phyloP scores from a whole-genome alignment of 2,797 vertebrate species.

The Melopsittacus undulatus region DNA sequence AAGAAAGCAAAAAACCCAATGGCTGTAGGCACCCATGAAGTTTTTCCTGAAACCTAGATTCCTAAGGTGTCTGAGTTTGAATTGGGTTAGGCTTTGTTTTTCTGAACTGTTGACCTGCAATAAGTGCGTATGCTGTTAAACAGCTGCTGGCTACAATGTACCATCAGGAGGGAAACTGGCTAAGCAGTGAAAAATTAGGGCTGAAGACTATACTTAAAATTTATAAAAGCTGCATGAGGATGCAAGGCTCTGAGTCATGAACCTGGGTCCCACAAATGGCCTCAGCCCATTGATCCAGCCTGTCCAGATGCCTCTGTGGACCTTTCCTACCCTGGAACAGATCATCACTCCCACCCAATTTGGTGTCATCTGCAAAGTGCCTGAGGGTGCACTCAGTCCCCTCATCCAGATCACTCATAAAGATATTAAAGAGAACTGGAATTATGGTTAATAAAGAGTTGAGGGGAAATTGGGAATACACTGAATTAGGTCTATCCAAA shows the following conservation, averaged over 20 bases:
- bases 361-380: background rate
- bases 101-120: background rate
- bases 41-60: background rate
- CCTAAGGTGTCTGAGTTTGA: background rate
- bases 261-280: background rate
- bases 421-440: background rate
- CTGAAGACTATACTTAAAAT: background rate
- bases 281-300: no score
- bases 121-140: background rate
- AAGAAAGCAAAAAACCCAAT: background rate
- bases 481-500: background rate
- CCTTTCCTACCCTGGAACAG: background rate
- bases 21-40: fast-evolving
- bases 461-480: background rate
- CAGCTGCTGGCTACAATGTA: background rate
- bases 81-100: background rate
- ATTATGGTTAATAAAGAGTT: background rate
- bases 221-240: background rate
- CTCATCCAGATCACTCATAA: background rate
- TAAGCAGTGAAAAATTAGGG: background rate
- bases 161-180: background rate
- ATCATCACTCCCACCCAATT: fast-evolving
- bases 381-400: fast-evolving
- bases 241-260: background rate
- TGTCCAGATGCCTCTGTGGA: background rate